phyloP scores from a whole-genome alignment of 2,113 vertebrate species.

The Tichodroma muraria region DNA sequence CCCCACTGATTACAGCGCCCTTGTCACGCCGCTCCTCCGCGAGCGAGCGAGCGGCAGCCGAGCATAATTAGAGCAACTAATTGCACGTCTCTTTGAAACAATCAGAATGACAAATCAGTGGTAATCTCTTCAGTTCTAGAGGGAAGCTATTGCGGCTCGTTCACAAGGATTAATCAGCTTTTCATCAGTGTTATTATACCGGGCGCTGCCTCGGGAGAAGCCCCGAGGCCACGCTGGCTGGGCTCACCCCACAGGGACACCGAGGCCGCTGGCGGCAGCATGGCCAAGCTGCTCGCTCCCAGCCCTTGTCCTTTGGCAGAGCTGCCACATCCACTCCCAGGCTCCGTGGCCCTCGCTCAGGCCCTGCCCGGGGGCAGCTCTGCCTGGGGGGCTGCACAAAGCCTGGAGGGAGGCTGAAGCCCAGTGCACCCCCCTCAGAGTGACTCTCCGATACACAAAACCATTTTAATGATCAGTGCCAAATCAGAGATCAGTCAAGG shows the following conservation, averaged over 20 bases:
- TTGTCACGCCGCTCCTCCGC: not conserved
- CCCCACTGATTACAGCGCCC: not conserved
- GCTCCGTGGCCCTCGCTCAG: accelerated
- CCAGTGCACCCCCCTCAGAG: not conserved
- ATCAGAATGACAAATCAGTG: constrained; percentile 57
- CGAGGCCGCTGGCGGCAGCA: not conserved
- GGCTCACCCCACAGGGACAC: not conserved
- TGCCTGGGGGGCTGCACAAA: not conserved
- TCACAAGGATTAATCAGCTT: constrained; percentile 54
- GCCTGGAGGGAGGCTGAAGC: not conserved
- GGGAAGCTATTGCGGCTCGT: not conserved
- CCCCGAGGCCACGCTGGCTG: not conserved
- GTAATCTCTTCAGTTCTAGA: constrained; percentile 47
- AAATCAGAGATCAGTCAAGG: not conserved
- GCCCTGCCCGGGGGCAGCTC: not conserved
- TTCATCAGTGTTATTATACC: constrained; percentile 55
- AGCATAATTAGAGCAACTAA: constrained; percentile 62
- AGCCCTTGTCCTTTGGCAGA: not conserved
- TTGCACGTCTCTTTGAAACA: constrained; percentile 56
- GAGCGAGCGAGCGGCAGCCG: not conserved
- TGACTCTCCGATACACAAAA: not conserved
- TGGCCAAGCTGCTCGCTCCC: not conserved
- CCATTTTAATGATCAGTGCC: not conserved
- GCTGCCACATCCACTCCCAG: not conserved
- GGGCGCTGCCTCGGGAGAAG: not conserved